These are phyloP conservation scores for Cheilosia impressa DNA, from an alignment of 2,888 invertebrate genomes.

Conservation along the genomic window DNA sequence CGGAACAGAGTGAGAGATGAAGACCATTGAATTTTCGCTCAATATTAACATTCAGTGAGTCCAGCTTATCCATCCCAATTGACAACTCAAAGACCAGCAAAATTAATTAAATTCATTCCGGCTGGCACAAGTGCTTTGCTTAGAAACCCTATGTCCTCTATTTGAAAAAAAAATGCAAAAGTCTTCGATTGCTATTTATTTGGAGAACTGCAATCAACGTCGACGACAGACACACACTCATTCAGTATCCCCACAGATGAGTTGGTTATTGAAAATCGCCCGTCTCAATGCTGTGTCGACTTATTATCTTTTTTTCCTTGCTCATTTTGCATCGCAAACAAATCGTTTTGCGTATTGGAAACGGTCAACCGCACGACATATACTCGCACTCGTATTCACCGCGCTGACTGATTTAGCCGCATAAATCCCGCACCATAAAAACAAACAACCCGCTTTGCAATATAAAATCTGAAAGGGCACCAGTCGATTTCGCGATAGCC, in stretches of 20 bases:
- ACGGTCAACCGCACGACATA: constrained; percentile 60
- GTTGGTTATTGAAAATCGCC: constrained; percentile 16
- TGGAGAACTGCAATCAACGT: constrained; percentile 18
- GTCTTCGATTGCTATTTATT: neutral
- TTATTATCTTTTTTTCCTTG: neutral
- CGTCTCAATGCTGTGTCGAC: neutral
- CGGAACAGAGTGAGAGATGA: too few species aligned
- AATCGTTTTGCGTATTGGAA: constrained; percentile 57
- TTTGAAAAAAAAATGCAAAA: neutral
- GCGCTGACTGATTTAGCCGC: constrained; percentile 45
- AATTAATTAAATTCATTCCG: neutral
- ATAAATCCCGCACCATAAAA: constrained; percentile 49
- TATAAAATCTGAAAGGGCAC: constrained; percentile 24
- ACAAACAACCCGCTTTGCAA: constrained; percentile 21
- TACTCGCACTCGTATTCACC: neutral
- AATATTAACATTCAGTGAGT: too few species aligned
- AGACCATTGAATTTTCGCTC: too few species aligned
- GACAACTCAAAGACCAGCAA: neutral
- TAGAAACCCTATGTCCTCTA: neutral
- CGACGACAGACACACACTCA: neutral
- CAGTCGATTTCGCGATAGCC: constrained; percentile 31
- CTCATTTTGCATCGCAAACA: constrained; percentile 25
- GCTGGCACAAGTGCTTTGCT: neutral
- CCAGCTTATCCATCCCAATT: neutral
- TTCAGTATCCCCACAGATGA: constrained; percentile 15